Base-by-base conservation (phyloP, 53 echinoderm and acorn worm genomes). In the Crossaster papposus region DNA sequence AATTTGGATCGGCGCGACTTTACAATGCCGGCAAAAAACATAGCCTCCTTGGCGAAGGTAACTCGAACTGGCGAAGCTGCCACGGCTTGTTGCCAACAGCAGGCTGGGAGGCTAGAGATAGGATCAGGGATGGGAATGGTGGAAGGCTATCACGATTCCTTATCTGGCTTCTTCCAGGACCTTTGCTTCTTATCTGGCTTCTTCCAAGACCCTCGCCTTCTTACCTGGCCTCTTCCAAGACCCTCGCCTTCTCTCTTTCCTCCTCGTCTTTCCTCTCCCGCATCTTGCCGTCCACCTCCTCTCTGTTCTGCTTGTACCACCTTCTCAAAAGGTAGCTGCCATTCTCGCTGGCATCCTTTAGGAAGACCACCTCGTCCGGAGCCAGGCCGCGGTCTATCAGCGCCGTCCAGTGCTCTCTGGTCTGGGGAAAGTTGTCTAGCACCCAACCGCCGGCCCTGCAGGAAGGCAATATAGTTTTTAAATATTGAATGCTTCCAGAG, bases 391-490 rank as follows among this genome's bases (percentile, higher is more conserved):
- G 91, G 79, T 99, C 99, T 64, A 99, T 95, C 80, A 99, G 87
- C 31, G 92, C 92, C 52, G 93, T 95, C 94, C 94, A 96, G 93
- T 99, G 99, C 53, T 99, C 99, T 2, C 99, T 79, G 65, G 99
- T 91, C 63, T 93, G 93, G 37, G 99, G 99, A 76, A 99, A 99
- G 85, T 99, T 99, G 75, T 99, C 99, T 14, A 99, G 68, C 78
- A 99, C 92, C 99, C 99, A 99, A 14, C 99, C 99, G 70, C 99
- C 99, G 70, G 94, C 96, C 76, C 99, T 99, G 90, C 71, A 8
- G 20, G 54, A 70, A 77, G 14, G 38, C 10, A 79, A 9, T 22
- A 26, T 26, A 68, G 24, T 68, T 68, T 68, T 9, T 12, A 68
- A n/a, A 24, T 68, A 10, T 10, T 10, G 58, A 20, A 14, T 58